These are phyloP conservation scores for Zhuqinia jingwanae DNA, from an alignment of 2,888 invertebrate species.

Conservation along the genomic window DNA sequence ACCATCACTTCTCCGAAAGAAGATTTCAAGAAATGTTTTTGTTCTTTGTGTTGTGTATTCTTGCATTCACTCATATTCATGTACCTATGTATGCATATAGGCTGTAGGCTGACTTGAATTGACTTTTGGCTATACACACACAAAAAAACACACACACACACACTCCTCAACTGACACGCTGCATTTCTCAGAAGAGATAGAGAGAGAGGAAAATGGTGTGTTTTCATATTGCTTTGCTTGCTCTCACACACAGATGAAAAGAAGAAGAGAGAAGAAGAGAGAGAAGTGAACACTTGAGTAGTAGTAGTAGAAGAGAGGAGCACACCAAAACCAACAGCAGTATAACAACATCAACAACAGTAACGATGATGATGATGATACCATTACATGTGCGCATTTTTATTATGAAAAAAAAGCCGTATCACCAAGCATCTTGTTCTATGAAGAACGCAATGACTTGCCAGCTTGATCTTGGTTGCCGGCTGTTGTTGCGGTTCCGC, in stretches of 20 bases:
- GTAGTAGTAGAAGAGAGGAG: too few relatives aligned
- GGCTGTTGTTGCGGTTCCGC: conserved; percentile 6
- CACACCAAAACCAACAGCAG: neutral
- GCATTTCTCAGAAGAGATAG: conserved; percentile 54
- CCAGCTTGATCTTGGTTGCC: neutral
- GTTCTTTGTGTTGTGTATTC: neutral
- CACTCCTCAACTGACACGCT: conserved; percentile 41
- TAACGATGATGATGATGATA: conserved; percentile 19
- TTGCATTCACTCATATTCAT: too few relatives aligned
- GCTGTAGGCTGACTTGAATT: neutral
- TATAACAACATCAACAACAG: conserved; percentile 45
- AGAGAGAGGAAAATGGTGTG: neutral
- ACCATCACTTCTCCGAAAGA: conserved; percentile 34
- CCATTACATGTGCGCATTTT: conserved; percentile 42
- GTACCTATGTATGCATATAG: neutral
- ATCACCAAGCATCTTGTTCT: too few relatives aligned
- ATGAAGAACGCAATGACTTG: neutral
- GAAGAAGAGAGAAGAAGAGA: too few relatives aligned
- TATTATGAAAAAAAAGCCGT: neutral
- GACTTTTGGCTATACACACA: neutral
- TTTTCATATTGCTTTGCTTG: neutral
- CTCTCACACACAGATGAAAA: neutral
- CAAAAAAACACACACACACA: neutral
- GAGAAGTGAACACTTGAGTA: too few relatives aligned
- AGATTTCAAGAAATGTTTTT: neutral